Percentiles rank a stretch among this genome's conserved stretches.
These are phyloP conservation scores for Machimus atricapillus DNA, from an alignment of 2,888 invertebrate genomes.

Conservation along the genomic window DNA sequence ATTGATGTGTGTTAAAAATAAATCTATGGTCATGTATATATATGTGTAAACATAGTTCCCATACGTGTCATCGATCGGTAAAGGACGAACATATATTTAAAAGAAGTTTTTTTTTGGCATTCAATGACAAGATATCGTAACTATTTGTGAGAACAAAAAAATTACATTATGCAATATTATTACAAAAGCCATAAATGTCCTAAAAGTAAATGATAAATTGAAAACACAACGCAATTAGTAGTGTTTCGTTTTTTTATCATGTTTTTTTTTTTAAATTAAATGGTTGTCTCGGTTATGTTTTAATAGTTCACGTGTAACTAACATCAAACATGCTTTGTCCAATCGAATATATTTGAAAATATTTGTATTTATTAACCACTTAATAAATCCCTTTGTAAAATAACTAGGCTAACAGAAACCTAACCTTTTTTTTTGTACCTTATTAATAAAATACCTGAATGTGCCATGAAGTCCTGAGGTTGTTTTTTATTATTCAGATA, in stretches of 20 bases:
- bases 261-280: not conserved
- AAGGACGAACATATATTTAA: too few relatives aligned
- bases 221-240: not conserved
- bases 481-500: not conserved
- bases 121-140: too few relatives aligned
- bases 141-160: too few relatives aligned
- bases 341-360: not conserved
- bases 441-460: conserved; percentile 27
- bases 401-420: not conserved
- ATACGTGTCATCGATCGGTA: too few relatives aligned
- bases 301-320: conserved; percentile 20
- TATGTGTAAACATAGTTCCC: too few relatives aligned
- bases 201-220: not conserved
- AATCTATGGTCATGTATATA: too few relatives aligned
- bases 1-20: too few relatives aligned
- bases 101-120: too few relatives aligned
- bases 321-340: not conserved
- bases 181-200: not conserved
- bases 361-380: not conserved
- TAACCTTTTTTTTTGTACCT: conserved; percentile 7
- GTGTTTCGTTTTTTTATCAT: not conserved
- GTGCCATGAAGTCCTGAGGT: conserved; percentile 16
- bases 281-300: not conserved
- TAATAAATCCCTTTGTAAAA: not conserved
- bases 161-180: not conserved